Evolutionary conservation across 2,113 vertebrate genomes (phyloP).

Genomic region (Rhadina sibilatrix): DNA sequence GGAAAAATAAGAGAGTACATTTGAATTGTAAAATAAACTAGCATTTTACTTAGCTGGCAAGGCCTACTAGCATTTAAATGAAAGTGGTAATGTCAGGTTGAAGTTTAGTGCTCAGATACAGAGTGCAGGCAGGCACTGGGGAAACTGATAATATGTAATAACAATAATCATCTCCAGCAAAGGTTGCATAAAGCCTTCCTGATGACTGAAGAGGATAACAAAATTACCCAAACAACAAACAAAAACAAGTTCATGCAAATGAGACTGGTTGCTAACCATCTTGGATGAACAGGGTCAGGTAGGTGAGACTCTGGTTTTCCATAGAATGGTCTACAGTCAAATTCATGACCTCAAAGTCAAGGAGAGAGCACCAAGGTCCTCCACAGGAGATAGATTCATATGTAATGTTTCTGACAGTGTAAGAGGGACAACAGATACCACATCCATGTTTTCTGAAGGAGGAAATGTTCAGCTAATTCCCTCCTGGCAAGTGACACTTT

Average conservation of each 20-base stretch:
- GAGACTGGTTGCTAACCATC: not conserved
- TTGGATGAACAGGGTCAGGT: not conserved
- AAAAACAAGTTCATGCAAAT: not conserved
- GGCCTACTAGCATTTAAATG: not conserved
- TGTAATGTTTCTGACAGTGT: not conserved
- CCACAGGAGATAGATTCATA: not conserved
- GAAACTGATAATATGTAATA: not conserved
- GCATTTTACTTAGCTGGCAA: not conserved
- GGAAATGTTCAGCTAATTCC: not conserved
- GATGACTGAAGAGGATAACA: not conserved
- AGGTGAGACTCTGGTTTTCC: not conserved
- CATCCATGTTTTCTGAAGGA: not conserved
- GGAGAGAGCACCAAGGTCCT: not conserved
- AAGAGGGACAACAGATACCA: not conserved
- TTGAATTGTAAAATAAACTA: not conserved
- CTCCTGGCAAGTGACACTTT: not conserved
- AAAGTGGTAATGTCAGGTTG: not conserved
- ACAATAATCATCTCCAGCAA: not conserved
- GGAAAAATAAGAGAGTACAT: not conserved
- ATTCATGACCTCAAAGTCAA: not conserved
- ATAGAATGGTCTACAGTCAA: not conserved
- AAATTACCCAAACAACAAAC: not conserved
- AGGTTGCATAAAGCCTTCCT: not conserved
- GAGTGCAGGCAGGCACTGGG: not conserved
- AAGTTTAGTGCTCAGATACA: not conserved